Evolutionary conservation across 2,113 vertebrate genomes (phyloP).

Genomic region (Urocolius indicus): DNA sequence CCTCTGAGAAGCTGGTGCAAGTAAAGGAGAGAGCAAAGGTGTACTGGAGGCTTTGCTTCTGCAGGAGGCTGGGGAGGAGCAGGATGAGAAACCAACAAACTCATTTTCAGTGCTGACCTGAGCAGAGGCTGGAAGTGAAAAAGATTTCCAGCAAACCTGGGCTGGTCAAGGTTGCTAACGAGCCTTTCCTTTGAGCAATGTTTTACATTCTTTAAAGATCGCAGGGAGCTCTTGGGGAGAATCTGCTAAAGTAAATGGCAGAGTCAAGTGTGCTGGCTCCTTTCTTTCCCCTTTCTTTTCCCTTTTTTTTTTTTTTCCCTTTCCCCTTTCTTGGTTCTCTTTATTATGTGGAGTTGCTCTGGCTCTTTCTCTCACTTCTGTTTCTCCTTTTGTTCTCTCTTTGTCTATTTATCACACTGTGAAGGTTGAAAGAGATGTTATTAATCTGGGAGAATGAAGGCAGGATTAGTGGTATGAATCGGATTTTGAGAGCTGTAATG

Average conservation of each 20-base stretch:
- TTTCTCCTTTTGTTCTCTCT: conserved; percentile 97
- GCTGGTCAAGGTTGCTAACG: conserved; percentile 80
- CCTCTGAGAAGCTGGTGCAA: not conserved
- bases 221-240: conserved; percentile 67
- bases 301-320: conserved; percentile 53
- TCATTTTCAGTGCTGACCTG: conserved; percentile 77
- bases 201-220: conserved; percentile 75
- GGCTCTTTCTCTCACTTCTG: conserved; percentile 88
- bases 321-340: conserved; percentile 84
- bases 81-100: conserved; percentile 65
- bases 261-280: conserved; percentile 76
- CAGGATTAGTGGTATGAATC: conserved; percentile 99
- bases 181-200: conserved; percentile 81
- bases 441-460: conserved; percentile 99
- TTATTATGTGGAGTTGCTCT: conserved; percentile 86
- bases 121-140: conserved; percentile 73
- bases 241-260: conserved; percentile 75
- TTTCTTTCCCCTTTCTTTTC: conserved; percentile 71
- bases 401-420: conserved; percentile 99
- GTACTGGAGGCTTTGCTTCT: conserved; percentile 26
- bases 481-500: conserved; percentile 99
- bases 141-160: conserved; percentile 78
- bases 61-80: conserved; percentile 17
- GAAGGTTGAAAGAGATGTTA: conserved; percentile 99
- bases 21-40: not conserved